phyloP scores from a whole-genome alignment of 2,888 invertebrate species.

The Tetragonula carbonaria region DNA sequence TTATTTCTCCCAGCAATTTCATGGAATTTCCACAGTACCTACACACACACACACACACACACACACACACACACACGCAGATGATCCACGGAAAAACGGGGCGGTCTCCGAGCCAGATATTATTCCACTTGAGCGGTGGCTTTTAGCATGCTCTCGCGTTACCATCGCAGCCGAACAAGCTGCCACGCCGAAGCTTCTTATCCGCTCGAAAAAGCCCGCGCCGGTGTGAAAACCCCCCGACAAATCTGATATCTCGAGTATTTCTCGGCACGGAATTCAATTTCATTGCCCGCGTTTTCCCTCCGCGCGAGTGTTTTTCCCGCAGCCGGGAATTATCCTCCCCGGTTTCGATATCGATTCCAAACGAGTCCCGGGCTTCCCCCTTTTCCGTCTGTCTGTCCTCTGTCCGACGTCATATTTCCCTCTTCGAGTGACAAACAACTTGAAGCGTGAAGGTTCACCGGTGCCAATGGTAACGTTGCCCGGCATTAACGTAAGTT shows the following conservation, averaged over 20 bases:
- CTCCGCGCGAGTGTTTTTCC: constrained; percentile 10
- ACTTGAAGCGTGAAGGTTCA: background rate
- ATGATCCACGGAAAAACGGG: background rate
- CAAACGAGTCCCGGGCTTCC: background rate
- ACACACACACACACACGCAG: background rate
- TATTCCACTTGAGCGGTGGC: constrained; percentile 46
- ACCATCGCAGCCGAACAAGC: constrained; percentile 17
- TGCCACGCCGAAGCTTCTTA: constrained; percentile 40
- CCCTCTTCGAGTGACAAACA: background rate
- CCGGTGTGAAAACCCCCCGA: constrained; percentile 21
- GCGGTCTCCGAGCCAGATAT: constrained; percentile 31
- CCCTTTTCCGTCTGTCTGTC: background rate
- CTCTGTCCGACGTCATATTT: background rate
- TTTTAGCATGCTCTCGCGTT: constrained; percentile 49
- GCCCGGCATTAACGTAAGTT: too few species aligned
- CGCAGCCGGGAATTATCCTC: background rate
- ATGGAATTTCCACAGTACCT: background rate
- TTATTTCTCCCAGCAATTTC: background rate
- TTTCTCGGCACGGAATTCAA: constrained; percentile 28
- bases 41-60: background rate
- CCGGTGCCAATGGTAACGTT: background rate
- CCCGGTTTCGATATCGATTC: background rate
- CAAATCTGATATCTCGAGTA: constrained; percentile 45
- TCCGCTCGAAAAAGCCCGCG: constrained; percentile 45
- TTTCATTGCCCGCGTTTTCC: background rate